Evolutionary conservation across 2,113 vertebrate species (phyloP), one percentile per base, ranked within the genome.

Genomic region (Cygnus atratus): DNA sequence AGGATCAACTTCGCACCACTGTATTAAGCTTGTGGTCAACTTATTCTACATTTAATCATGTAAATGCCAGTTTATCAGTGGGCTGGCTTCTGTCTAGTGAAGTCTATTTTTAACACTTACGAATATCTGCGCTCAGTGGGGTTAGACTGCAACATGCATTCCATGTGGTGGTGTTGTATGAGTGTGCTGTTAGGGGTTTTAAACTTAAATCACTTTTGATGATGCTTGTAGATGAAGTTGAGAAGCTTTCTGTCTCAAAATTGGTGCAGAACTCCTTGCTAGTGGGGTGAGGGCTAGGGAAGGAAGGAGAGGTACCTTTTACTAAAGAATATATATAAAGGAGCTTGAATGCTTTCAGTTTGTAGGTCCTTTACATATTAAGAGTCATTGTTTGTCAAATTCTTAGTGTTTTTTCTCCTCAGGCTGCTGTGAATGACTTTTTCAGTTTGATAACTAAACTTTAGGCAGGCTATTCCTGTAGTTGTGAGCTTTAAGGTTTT

Each of bases 51-150:
- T 73, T 83, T 93, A 50, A 74, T 55, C 26, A 67, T 80, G 63
- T 94, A 66, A 76, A 85, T 85, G 72, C 33, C 71, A 57, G 50
- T 70, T 91, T 89, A 71, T 63, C 85, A 75, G 87, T 87, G 74
- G 88, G 85, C 84, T 96, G 80, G 86, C 80, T 96, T 94, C 92
- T 96, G 94, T 78, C 84, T 83, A 22, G 17, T 85, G 55, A 97
- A 65, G 31, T 96, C 73, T 93, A 46, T 79, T 96, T 93, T 96
- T 92, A 89, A 77, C 43, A 54, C 28, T 88, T 87, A 26, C 61
- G 84, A 87, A 18, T 89, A 93, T 78, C 70, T 82, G 43, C 21
- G n/a, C 41, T 91, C 63, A 83, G 52, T 37, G 44, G 26, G 39
- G 44, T 92, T 63, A 74, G 88, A 93, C 84, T 85, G 90, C 73